Evolutionary conservation across 1,140 invertebrate genomes (phyloP).

Genomic region (Drosophila nigrodunni): DNA sequence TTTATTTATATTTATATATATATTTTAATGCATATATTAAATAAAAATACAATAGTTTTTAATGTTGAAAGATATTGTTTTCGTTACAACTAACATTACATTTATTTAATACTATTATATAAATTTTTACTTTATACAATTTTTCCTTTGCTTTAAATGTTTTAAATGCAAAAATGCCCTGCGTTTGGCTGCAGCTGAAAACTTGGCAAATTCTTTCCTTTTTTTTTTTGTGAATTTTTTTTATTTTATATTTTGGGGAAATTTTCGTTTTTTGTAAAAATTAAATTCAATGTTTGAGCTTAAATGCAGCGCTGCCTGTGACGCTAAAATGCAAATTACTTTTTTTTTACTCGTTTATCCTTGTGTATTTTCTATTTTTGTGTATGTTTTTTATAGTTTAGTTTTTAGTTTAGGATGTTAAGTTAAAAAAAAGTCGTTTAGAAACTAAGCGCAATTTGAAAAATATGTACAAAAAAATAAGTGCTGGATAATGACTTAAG

Average conservation of each 20-base stretch:
- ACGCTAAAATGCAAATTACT: slow-evolving; percentile 73
- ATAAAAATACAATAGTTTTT: slow-evolving; percentile 78
- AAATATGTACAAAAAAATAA: slow-evolving; percentile 76
- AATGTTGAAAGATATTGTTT: slow-evolving; percentile 70
- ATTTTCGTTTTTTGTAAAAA: slow-evolving; percentile 71
- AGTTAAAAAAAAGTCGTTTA: slow-evolving; percentile 59
- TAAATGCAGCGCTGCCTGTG: slow-evolving; percentile 73
- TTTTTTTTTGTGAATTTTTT: slow-evolving; percentile 28
- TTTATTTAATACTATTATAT: slow-evolving; percentile 76
- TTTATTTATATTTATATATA: slow-evolving; percentile 18
- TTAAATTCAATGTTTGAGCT: slow-evolving; percentile 81
- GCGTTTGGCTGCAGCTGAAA: slow-evolving; percentile 59
- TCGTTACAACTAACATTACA: slow-evolving; percentile 68
- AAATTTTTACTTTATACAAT: slow-evolving; percentile 68
- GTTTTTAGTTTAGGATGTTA: slow-evolving; percentile 47
- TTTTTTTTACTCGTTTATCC: slow-evolving; percentile 37
- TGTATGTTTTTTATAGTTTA: slow-evolving; percentile 35
- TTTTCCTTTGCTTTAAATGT: slow-evolving; percentile 53
- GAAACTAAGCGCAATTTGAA: slow-evolving; percentile 68
- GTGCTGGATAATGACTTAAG: slow-evolving; percentile 73
- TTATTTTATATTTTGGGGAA: slow-evolving; percentile 33
- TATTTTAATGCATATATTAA: slow-evolving; percentile 63
- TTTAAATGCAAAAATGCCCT: slow-evolving; percentile 75
- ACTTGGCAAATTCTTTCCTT: slow-evolving; percentile 59
- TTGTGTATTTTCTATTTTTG: slow-evolving; percentile 35